Percentiles rank a stretch among this genome's conserved stretches.
Conservation (phyloP, 2,113 vertebrate genomes). For the Uria lomvia region DNA sequence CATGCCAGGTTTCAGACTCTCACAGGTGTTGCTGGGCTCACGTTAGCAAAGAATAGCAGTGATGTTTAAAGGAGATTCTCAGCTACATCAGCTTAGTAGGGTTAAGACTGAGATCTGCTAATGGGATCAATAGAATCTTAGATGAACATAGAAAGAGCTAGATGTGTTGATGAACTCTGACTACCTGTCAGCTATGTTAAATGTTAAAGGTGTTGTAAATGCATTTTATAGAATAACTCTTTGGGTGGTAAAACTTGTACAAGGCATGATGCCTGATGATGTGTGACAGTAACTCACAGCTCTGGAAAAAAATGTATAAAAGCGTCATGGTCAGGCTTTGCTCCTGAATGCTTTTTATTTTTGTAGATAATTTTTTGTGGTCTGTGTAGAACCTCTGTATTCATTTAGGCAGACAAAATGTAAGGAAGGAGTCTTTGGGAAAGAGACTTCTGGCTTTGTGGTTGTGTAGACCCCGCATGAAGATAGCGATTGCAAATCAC, state of each 20-base stretch:
- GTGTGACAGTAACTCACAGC: neutral
- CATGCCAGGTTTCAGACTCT: neutral
- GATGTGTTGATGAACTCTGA: neutral
- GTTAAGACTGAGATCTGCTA: conserved; percentile 14
- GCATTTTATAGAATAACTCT: neutral
- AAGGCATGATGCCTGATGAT: neutral
- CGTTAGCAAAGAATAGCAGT: neutral
- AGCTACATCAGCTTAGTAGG: conserved; percentile 6
- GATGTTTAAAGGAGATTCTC: conserved; percentile 4
- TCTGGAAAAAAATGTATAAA: neutral
- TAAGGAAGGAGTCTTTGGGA: neutral
- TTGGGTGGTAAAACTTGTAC: neutral
- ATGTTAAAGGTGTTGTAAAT: neutral
- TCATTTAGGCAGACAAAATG: neutral
- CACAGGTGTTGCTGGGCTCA: neutral
- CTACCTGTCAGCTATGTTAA: conserved; percentile 19
- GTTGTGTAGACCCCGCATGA: neutral
- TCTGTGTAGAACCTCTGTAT: neutral
- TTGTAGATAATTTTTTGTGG: neutral
- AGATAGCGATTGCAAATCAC: neutral
- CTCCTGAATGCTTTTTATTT: neutral
- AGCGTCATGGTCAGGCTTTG: neutral
- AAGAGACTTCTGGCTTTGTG: neutral
- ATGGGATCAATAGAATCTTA: conserved; percentile 24
- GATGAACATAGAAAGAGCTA: neutral